Evolutionary conservation across 1,140 invertebrate species (phyloP).

Genomic region (Bombus superbus): DNA sequence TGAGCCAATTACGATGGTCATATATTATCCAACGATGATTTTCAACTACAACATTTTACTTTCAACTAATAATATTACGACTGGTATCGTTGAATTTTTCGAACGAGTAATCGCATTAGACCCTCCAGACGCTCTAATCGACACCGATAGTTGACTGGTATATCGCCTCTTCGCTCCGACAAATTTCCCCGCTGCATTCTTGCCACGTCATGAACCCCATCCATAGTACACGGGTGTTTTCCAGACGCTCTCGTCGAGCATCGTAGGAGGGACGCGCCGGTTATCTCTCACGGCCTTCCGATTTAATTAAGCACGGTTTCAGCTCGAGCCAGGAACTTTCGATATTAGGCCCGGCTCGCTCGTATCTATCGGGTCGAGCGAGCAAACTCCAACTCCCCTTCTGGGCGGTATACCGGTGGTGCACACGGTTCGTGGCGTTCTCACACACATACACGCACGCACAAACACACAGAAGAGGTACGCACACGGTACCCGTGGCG

Average conservation of each 20-base stretch:
- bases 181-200: background rate
- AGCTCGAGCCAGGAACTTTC: slow-evolving; percentile 63
- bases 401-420: background rate
- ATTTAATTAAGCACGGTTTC: slow-evolving; percentile 73
- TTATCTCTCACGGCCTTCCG: slow-evolving; percentile 68
- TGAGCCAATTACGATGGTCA: no score
- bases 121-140: background rate
- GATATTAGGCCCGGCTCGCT: slow-evolving; percentile 67
- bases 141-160: background rate
- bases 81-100: background rate
- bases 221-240: background rate
- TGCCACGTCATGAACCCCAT: background rate
- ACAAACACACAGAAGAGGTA: background rate
- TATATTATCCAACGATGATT: no score
- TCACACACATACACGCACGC: background rate
- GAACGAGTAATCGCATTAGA: background rate
- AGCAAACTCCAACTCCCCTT: slow-evolving; percentile 36
- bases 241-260: slow-evolving; percentile 2
- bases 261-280: slow-evolving; percentile 13
- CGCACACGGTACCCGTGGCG: slow-evolving; percentile 21
- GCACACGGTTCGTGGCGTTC: background rate
- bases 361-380: slow-evolving; percentile 63
- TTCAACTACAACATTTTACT: no score
- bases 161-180: background rate
- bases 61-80: no score